phyloP scores from a whole-genome alignment of 2,888 invertebrate species.

The Aquatica leii region DNA sequence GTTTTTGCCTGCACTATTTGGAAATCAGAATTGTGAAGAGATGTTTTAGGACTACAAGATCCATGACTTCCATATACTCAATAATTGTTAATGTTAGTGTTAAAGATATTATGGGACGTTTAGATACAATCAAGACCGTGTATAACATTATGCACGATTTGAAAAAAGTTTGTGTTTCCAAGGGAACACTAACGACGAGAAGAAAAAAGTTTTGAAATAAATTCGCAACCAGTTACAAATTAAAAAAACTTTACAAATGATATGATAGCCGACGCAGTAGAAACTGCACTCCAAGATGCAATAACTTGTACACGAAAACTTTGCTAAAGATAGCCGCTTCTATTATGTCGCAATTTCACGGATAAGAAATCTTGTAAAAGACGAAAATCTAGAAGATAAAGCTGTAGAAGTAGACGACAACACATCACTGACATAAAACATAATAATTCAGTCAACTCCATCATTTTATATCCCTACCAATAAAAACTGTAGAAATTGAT shows the following conservation, averaged over 20 bases:
- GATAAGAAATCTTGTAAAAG: not conserved
- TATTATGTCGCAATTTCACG: not conserved
- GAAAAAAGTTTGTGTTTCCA: not conserved
- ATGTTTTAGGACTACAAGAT: too few relatives aligned
- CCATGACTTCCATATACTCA: too few relatives aligned
- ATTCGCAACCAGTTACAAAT: not conserved
- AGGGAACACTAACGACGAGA: not conserved
- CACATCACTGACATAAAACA: not conserved
- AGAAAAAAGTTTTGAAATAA: not conserved
- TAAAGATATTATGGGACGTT: not conserved
- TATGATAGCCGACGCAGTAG: not conserved
- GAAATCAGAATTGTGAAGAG: too few relatives aligned
- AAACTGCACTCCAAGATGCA: not conserved
- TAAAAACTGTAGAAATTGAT: not conserved
- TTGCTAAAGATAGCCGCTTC: too few relatives aligned
- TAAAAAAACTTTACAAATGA: not conserved
- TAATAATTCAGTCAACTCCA: not conserved
- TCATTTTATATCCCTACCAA: too few relatives aligned
- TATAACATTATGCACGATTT: not conserved
- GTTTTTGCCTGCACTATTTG: not conserved
- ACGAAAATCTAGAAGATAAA: not conserved
- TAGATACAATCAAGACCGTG: not conserved
- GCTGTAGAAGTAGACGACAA: not conserved
- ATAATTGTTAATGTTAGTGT: not conserved
- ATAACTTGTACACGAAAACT: not conserved